Percentiles rank a stretch among this genome's conserved stretches.
Conservation (phyloP, 2,888 invertebrate genomes). For the Diarsia rubi region DNA sequence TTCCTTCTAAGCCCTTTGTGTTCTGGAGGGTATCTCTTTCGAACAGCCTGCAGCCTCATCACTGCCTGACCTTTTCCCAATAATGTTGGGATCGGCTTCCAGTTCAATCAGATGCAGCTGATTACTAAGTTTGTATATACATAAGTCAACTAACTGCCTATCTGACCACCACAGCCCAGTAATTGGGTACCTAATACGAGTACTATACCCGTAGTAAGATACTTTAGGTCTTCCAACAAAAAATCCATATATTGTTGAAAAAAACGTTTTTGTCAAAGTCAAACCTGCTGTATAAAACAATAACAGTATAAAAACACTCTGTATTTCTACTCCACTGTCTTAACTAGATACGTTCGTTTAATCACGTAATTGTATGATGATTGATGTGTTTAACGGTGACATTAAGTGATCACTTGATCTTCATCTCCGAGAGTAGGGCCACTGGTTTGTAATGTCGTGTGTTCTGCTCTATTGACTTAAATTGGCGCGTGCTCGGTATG, state of each 20-base stretch:
- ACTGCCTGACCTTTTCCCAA: neutral
- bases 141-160: neutral
- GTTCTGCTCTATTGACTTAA: slow-evolving; percentile 46
- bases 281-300: neutral
- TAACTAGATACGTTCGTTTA: slow-evolving; percentile 14
- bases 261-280: neutral
- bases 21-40: too few species aligned
- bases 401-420: slow-evolving; percentile 50
- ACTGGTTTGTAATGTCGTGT: slow-evolving; percentile 21
- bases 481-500: slow-evolving; percentile 55
- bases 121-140: neutral
- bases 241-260: neutral
- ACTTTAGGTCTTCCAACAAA: neutral
- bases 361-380: slow-evolving; percentile 37
- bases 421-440: slow-evolving; percentile 14
- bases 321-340: neutral
- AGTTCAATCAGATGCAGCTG: neutral
- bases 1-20: too few species aligned
- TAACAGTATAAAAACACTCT: neutral
- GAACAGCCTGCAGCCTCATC: too few species aligned
- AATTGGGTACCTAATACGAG: neutral
- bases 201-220: neutral
- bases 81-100: neutral
- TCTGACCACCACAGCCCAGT: neutral
- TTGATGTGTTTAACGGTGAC: slow-evolving; percentile 32